These are phyloP conservation scores for Apotomis capreana DNA, from an alignment of 2,888 invertebrate species.

Conservation along the genomic window DNA sequence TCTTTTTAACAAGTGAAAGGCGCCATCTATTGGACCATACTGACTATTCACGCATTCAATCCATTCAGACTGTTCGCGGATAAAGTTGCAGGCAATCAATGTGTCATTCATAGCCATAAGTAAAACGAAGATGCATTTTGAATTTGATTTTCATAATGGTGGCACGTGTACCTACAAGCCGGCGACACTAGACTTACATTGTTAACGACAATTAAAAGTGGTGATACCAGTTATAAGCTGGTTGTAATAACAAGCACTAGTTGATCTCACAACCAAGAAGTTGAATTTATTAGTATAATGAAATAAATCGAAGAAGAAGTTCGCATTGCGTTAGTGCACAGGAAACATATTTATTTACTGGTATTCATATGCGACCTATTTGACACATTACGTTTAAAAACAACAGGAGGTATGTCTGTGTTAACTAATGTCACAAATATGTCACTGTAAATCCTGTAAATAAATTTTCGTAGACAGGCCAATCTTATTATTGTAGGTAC, in stretches of 20 bases:
- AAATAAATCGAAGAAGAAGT: background rate
- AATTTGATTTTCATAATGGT: background rate
- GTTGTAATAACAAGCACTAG: constrained; percentile 2
- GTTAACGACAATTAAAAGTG: constrained; percentile 5
- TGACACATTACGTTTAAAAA: no score
- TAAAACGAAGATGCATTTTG: no score
- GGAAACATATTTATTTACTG: background rate
- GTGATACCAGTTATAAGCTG: constrained; percentile 13
- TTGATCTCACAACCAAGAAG: constrained; percentile 3
- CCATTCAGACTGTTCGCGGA: no score
- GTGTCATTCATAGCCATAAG: no score
- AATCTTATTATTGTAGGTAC: constrained; percentile 7
- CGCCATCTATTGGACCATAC: no score
- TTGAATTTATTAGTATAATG: background rate
- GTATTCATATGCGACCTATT: background rate
- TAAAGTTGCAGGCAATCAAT: no score
- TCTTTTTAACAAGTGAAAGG: no score
- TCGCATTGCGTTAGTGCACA: background rate
- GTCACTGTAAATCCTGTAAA: background rate
- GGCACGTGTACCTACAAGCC: constrained; percentile 19
- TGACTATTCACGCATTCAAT: no score
- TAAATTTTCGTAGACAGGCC: background rate
- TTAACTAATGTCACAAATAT: constrained; percentile 10
- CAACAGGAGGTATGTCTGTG: no score
- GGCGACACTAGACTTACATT: background rate